These are phyloP conservation scores for Antechinus flavipes DNA, from an alignment of 2,113 vertebrate species.

Conservation along the genomic window DNA sequence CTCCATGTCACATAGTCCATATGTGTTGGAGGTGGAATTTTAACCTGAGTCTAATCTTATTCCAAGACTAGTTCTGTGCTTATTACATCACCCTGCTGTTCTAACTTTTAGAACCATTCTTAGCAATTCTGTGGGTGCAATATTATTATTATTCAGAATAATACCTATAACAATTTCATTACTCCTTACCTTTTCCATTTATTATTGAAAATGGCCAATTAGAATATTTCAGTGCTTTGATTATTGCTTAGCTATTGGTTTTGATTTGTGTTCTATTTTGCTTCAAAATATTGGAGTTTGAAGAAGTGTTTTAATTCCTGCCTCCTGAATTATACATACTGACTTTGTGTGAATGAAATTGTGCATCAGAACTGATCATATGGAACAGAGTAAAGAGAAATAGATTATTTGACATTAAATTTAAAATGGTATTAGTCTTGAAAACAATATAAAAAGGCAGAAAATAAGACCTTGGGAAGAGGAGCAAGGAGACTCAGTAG, in stretches of 20 bases:
- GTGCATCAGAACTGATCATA: constrained; percentile 4
- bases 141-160: not conserved
- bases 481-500: constrained; percentile 42
- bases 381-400: not conserved
- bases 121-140: not conserved
- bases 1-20: not conserved
- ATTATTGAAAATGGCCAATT: constrained; percentile 47
- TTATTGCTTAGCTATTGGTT: constrained; percentile 3
- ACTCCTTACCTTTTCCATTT: not conserved
- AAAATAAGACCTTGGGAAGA: constrained; percentile 53
- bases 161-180: not conserved
- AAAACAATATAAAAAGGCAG: not conserved
- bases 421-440: not conserved
- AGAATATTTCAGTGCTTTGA: constrained; percentile 28
- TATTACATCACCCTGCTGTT: not conserved
- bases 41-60: no score
- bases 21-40: not conserved
- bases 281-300: constrained; percentile 13
- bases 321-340: not conserved
- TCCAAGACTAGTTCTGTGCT: not conserved
- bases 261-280: constrained; percentile 20
- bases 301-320: constrained; percentile 16
- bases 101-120: constrained; percentile 21
- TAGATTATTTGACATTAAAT: not conserved
- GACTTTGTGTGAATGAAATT: not conserved